phyloP scores from a whole-genome alignment of 2,888 invertebrate species.

The Ochlodes sylvanus region DNA sequence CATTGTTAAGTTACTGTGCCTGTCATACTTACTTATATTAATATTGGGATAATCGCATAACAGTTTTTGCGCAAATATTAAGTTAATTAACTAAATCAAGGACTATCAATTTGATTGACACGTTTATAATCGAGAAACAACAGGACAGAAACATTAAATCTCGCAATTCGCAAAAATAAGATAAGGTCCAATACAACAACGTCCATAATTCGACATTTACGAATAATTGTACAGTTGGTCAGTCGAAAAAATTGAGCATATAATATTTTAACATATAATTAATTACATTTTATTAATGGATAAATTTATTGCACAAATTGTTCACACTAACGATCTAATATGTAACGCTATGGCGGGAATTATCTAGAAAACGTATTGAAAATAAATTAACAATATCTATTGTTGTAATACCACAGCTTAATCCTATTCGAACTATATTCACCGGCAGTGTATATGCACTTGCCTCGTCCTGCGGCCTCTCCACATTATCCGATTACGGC shows the following conservation, averaged over 20 bases:
- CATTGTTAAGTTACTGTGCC: too few relatives aligned
- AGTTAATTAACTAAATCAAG: background rate
- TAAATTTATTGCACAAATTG: conserved; percentile 78
- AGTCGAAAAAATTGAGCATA: conserved; percentile 83
- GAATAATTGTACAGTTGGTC: conserved; percentile 77
- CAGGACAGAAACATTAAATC: conserved; percentile 6
- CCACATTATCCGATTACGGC: conserved; percentile 3
- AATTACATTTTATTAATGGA: conserved; percentile 68
- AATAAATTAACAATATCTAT: conserved; percentile 55
- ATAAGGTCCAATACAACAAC: conserved; percentile 54
- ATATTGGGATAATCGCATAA: background rate
- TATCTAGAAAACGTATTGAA: conserved; percentile 48
- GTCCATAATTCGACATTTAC: conserved; percentile 48
- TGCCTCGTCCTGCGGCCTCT: conserved; percentile 3
- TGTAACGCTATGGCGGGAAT: conserved; percentile 49
- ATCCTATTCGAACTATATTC: conserved; percentile 56
- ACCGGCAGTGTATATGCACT: conserved; percentile 65
- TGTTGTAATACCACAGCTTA: conserved; percentile 61
- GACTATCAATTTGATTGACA: background rate
- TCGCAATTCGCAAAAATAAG: conserved; percentile 45
- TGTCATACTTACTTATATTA: too few relatives aligned
- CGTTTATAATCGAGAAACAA: background rate
- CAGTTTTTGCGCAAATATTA: background rate
- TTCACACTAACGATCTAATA: conserved; percentile 63
- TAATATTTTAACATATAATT: conserved; percentile 59